Percentiles rank a stretch among this genome's conserved stretches.
phyloP scores from a whole-genome alignment of 2,888 invertebrate species.

The Anagyrus pseudococci region DNA sequence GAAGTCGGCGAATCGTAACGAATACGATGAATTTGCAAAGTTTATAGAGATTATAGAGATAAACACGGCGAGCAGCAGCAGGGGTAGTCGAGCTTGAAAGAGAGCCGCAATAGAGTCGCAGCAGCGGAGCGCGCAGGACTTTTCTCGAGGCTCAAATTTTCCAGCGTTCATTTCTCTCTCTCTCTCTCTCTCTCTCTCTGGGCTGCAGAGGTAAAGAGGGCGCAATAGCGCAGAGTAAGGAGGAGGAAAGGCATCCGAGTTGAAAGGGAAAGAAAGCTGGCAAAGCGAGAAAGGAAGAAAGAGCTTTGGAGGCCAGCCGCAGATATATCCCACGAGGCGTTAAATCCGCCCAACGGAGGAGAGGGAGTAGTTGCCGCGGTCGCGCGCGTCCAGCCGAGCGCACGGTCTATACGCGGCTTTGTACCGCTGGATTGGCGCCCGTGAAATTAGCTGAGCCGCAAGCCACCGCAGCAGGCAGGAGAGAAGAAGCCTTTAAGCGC shows the following conservation, averaged over 20 bases:
- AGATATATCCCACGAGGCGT: conserved; percentile 53
- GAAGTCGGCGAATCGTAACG: too few relatives aligned
- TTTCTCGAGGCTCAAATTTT: neutral
- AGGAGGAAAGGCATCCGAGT: too few relatives aligned
- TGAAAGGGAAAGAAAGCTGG: too few relatives aligned
- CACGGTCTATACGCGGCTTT: conserved; percentile 39
- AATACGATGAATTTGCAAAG: too few relatives aligned
- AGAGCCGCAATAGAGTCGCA: too few relatives aligned
- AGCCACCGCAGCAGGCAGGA: conserved; percentile 43
- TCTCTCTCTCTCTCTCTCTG: neutral
- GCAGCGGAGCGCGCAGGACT: too few relatives aligned
- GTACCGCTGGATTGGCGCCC: conserved; percentile 28
- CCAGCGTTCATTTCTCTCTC: neutral
- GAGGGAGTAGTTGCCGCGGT: conserved; percentile 54
- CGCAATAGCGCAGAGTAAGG: neutral
- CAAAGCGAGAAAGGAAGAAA: neutral
- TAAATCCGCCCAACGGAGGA: conserved; percentile 53
- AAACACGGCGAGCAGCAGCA: too few relatives aligned
- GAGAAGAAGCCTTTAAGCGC: conserved; percentile 47
- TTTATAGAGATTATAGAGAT: too few relatives aligned
- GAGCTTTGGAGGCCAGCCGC: neutral
- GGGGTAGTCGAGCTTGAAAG: too few relatives aligned
- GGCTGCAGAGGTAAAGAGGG: too few relatives aligned
- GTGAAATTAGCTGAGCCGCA: conserved; percentile 49
- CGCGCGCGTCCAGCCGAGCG: conserved; percentile 49